Conservation (phyloP, 2,113 vertebrate species). For the Neopipo cinnamomea region DNA sequence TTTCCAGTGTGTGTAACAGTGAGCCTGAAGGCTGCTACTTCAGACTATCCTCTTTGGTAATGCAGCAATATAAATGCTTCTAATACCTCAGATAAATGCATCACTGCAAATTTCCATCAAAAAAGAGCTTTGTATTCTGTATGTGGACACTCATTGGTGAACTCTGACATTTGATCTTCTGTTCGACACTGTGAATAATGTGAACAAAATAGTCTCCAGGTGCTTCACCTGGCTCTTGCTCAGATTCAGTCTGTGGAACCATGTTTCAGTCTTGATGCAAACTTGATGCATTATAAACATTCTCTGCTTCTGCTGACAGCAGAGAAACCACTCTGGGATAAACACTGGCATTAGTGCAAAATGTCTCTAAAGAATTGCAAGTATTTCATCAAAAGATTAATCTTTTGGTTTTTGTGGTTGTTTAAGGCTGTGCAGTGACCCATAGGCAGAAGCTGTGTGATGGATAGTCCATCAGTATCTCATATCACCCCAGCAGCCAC, state of each 20-base stretch:
- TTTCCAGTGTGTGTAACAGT: neutral
- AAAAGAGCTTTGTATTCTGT: neutral
- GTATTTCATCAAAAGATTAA: constrained; percentile 70
- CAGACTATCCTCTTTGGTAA: constrained; percentile 23
- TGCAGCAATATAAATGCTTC: constrained; percentile 13
- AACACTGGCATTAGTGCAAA: constrained; percentile 65
- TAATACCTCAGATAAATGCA: constrained; percentile 28
- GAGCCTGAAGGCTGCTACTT: constrained; percentile 15
- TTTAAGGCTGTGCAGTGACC: constrained; percentile 58
- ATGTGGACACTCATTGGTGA: neutral
- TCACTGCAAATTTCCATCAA: constrained; percentile 25
- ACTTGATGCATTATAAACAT: constrained; percentile 60
- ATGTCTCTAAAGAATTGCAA: constrained; percentile 60
- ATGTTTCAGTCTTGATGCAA: constrained; percentile 8
- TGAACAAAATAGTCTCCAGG: constrained; percentile 57
- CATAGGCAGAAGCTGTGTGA: constrained; percentile 6
- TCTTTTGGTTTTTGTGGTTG: constrained; percentile 47
- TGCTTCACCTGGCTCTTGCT: constrained; percentile 32
- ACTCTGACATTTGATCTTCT: constrained; percentile 7
- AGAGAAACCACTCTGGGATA: constrained; percentile 59
- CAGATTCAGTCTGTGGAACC: constrained; percentile 2
- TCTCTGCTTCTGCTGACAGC: constrained; percentile 61
- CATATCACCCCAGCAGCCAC: neutral
- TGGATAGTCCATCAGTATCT: constrained; percentile 44
- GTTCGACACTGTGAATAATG: constrained; percentile 48